Conservation (phyloP, 2,797 vertebrate species). For the Cheirogaleus major region DNA sequence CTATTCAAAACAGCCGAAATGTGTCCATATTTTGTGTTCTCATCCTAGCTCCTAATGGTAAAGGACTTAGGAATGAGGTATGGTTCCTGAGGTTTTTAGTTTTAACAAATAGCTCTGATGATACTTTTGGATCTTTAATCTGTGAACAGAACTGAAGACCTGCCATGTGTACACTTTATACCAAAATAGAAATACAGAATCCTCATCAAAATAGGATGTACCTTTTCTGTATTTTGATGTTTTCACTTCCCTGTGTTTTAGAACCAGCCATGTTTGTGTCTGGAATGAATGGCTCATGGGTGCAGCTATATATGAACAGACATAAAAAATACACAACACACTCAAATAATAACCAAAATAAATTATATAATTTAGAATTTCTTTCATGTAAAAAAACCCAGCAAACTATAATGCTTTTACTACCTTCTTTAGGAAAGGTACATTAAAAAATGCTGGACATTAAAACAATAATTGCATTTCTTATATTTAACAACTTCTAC, state of each 20-base stretch:
- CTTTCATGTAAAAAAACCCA: slow-evolving; percentile 40
- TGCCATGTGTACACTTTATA: not conserved
- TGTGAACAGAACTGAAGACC: not conserved
- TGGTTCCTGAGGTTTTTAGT: not conserved
- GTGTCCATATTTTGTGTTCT: not conserved
- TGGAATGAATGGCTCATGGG: not conserved
- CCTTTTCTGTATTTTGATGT: not conserved
- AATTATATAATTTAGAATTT: slow-evolving; percentile 62
- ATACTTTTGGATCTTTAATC: not conserved
- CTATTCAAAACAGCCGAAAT: not conserved
- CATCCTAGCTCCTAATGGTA: not conserved
- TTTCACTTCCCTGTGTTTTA: not conserved
- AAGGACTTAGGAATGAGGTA: not conserved
- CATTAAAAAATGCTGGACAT: slow-evolving; percentile 9
- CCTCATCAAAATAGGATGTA: not conserved
- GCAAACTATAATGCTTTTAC: slow-evolving; percentile 28
- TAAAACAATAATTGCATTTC: slow-evolving; percentile 7
- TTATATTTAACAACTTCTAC: slow-evolving; percentile 30
- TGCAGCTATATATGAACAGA: not conserved
- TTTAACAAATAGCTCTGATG: not conserved
- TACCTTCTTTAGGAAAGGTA: not conserved
- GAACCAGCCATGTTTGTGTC: not conserved
- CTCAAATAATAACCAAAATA: slow-evolving; percentile 60
- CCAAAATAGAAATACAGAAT: not conserved
- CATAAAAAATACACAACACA: slow-evolving; percentile 34